Base-by-base conservation (phyloP, 1,140 invertebrate genomes). In the Drosophila willistoni region DNA sequence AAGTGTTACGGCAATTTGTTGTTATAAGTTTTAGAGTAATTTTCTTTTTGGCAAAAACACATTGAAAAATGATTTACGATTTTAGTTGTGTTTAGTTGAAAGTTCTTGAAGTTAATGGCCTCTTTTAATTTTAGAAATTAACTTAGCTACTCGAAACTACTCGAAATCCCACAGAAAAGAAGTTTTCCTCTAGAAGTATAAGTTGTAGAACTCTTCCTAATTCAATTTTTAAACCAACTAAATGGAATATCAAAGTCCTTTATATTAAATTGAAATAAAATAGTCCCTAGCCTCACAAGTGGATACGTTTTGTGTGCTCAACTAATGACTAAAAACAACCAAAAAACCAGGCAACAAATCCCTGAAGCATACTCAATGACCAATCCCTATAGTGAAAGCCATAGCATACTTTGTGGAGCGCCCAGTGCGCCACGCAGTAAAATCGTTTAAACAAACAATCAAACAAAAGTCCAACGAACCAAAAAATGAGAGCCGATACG, bases 401-500 rank as follows among this genome's bases (percentile, higher is more conserved):
- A 51, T 33, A 59, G 56, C 56, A 59, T 59, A 59, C 56, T 59
- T 59, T 59, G 56, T 12, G 34, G 56, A 29, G 33, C 56, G 5
- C n/a, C n/a, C n/a, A 25, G 34, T 12, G 34, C 10, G 7, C 56
- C 10, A 9, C 33, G 56, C 56, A 17, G 17, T 2, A 12, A 51
- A 51, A 59, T 59, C 56, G 56, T 39, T 59, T 59, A 62, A 62
- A 62, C 60, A 62, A 62, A 62, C 60, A 62, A 62, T 42, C 60
- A 62, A 42, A 62, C 60, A 62, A 42, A 62, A 41, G 60, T 36
- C 60, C 60, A 62, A 34, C 34, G 36, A 44, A 62, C 36, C 22
- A 59, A 25, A 44, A 62, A 41, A 62, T 59, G 34, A 22, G 17
- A 51, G 13, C 44, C 44, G 44, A 51, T 51, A 59, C 60, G 41